A percentile compares a stretch with the other conserved stretches of the same genome.
Conservation (phyloP, 1,140 invertebrate species). For the Oryctes rhinoceros region DNA sequence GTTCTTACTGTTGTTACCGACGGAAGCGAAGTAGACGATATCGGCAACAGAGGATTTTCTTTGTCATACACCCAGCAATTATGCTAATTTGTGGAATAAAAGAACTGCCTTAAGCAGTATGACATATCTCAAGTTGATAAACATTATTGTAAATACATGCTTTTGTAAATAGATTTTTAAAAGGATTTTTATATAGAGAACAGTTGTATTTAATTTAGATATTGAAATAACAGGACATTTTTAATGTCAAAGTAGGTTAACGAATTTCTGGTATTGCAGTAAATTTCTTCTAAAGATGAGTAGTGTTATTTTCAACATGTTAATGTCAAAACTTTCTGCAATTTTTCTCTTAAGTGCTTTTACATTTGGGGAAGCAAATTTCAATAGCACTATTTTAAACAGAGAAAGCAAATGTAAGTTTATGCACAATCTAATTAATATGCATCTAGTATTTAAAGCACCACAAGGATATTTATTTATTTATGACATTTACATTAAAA, state of each 20-base stretch:
- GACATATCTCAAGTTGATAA: not conserved
- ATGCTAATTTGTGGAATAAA: constrained; percentile 2
- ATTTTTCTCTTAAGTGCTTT: not conserved
- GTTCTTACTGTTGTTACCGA: constrained; percentile 77
- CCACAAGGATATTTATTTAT: no score
- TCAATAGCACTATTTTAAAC: not conserved
- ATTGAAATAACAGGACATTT: not conserved
- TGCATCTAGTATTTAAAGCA: no score
- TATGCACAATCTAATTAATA: not conserved
- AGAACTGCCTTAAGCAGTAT: not conserved
- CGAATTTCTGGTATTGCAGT: not conserved
- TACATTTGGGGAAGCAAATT: not conserved
- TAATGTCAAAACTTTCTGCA: not conserved
- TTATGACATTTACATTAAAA: no score
- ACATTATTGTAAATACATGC: not conserved
- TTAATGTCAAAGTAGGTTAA: not conserved
- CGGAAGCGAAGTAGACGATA: constrained; percentile 63
- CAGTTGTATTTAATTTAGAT: constrained; percentile 11
- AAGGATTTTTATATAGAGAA: not conserved
- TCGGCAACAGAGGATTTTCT: constrained; percentile 77
- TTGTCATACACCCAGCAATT: constrained; percentile 70
- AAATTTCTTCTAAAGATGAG: not conserved
- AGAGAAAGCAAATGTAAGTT: constrained; percentile 1
- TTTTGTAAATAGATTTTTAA: not conserved
- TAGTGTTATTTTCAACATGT: not conserved